phyloP scores from a whole-genome alignment of 2,888 invertebrate genomes.

The Eupithecia centaureata region DNA sequence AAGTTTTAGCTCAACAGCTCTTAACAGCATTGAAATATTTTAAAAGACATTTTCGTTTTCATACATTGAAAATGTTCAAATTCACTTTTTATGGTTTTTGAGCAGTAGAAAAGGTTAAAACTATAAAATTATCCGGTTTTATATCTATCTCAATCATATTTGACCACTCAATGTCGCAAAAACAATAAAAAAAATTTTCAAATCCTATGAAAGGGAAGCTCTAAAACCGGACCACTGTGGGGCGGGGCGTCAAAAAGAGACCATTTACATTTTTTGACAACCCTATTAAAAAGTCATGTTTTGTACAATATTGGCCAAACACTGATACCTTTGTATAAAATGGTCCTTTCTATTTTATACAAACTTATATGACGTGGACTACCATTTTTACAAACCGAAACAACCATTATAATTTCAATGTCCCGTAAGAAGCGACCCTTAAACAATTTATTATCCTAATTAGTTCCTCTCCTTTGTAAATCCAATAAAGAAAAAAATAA shows the following conservation, averaged over 20 bases:
- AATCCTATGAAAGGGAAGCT: no score
- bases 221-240: no score
- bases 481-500: constrained; percentile 30
- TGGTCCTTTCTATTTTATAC: constrained; percentile 57
- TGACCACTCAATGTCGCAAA: no score
- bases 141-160: no score
- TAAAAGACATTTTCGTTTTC: no score
- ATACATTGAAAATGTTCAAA: no score
- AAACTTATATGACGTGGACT: constrained; percentile 61
- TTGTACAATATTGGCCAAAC: constrained; percentile 56
- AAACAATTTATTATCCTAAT: constrained; percentile 57
- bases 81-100: no score
- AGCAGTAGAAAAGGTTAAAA: no score
- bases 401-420: constrained; percentile 11
- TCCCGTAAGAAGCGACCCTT: constrained; percentile 39
- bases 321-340: constrained; percentile 55
- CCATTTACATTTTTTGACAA: constrained; percentile 41
- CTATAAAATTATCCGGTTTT: no score
- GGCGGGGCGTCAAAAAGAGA: background rate
- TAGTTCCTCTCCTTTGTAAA: constrained; percentile 62
- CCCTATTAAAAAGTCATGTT: constrained; percentile 47
- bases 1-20: no score
- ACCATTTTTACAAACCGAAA: constrained; percentile 41
- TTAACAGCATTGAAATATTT: no score
- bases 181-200: no score